Base-by-base conservation (phyloP, 1,140 invertebrate species). In the Halesus radiatus region DNA sequence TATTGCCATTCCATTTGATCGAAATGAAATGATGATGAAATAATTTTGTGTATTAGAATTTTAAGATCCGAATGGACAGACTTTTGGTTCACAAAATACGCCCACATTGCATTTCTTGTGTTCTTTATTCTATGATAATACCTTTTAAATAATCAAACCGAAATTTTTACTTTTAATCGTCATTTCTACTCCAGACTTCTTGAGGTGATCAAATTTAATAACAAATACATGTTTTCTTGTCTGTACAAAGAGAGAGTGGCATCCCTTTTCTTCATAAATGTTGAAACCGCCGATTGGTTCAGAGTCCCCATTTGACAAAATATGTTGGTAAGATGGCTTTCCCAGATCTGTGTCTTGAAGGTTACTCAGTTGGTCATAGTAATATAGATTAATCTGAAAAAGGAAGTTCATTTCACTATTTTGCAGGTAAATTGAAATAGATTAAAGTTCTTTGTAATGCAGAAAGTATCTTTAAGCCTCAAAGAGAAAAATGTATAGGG, bases 201-300 rank as follows among this genome's bases (percentile, higher is more conserved):
- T 45, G 37, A 45, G 37, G 37, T 45, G 37, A 45, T 45, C 37
- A 52, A 79, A 82, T 73, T 79, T 76, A 20, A 82, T 79, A 58
- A 70, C 23, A 32, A 58, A 77, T 52, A 82, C 64, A 50, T 76
- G 70, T 7, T 64, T 79, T 54, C 52, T 29, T n/a, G 81, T 82
- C 50, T 72, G 58, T 26, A 78, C 58, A 64, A 82, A 79, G 37
- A 82, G 29, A 62, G 22, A 76, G 58, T 82, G 81, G 32, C 60
- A 50, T 10, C 64, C 52, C 0, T 56, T n/a, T 66, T 58, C 81
- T 64, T 82, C 81, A 26, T 62, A 79, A 52, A 82, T 45, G 54
- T 82, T 74, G 3, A 82, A 76, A 18, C 78, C 81, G 1, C 64
- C 37, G 15, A 82, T 76, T 20, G 81, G 81, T 66, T 64, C 23